Evolutionary conservation across 2,797 vertebrate species (phyloP).

Genomic region (Podarcis lilfordi): DNA sequence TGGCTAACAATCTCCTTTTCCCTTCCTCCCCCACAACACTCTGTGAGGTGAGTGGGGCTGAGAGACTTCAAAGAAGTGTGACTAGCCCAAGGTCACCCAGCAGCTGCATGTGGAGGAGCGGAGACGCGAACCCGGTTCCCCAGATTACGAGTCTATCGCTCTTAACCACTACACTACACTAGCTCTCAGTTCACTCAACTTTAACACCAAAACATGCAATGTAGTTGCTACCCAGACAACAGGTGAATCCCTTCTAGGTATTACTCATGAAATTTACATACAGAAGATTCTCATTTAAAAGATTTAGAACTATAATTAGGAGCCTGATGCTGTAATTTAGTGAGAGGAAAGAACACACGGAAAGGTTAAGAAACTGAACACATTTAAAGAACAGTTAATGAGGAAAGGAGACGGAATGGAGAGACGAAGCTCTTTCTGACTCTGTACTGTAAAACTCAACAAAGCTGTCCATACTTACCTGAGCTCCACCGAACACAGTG

Average conservation of each 20-base stretch:
- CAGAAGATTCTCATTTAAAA: not conserved
- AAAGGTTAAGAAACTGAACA: not conserved
- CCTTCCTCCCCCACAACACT: no score
- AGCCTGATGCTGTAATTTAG: not conserved
- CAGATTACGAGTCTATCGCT: no score
- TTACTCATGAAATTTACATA: conserved; percentile 57
- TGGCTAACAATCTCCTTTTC: no score
- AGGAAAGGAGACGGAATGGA: not conserved
- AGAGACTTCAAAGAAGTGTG: no score
- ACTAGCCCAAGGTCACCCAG: no score
- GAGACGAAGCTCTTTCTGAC: not conserved
- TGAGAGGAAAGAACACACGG: not conserved
- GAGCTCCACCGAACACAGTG: no score
- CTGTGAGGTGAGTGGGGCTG: no score
- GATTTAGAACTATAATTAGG: not conserved
- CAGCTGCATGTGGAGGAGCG: no score
- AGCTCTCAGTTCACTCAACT: conserved; percentile 27
- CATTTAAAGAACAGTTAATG: not conserved
- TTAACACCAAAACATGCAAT: conserved; percentile 52
- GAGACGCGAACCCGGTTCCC: no score
- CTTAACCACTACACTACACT: no score
- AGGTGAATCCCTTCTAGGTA: conserved; percentile 60
- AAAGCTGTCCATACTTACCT: not conserved
- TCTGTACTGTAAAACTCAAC: not conserved
- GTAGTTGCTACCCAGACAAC: conserved; percentile 53